Evolutionary conservation across 2,797 vertebrate species (phyloP).

Genomic region (Bradypodion ventrale): DNA sequence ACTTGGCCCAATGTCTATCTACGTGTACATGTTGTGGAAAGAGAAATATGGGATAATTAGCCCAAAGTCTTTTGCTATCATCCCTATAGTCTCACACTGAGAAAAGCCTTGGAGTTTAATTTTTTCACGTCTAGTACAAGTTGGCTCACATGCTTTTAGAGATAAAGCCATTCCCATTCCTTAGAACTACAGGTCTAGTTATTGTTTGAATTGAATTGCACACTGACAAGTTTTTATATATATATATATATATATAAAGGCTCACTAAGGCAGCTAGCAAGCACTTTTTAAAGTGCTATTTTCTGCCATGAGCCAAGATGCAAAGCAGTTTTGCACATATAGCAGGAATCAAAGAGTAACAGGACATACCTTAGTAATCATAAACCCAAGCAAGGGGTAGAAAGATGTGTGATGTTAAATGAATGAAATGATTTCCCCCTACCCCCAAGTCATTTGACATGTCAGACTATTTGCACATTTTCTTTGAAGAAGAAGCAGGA

Average conservation of each 20-base stretch:
- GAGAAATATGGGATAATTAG: no score
- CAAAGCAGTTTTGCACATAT: neutral
- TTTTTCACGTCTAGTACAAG: no score
- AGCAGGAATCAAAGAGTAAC: neutral
- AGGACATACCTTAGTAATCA: conserved; percentile 29
- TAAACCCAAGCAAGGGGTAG: conserved; percentile 20
- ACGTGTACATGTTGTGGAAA: no score
- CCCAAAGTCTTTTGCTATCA: no score
- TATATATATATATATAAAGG: neutral
- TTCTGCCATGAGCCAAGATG: neutral
- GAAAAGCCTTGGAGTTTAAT: no score
- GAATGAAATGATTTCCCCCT: conserved; percentile 15
- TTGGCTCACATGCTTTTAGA: no score
- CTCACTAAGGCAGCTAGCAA: conserved; percentile 18
- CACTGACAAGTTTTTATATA: no score
- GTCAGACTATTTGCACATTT: conserved; percentile 42
- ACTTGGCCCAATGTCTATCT: no score
- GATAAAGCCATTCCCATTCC: no score
- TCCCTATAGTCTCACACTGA: no score
- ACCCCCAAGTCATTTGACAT: conserved; percentile 25
- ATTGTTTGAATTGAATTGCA: no score
- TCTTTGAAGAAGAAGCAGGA: conserved; percentile 42
- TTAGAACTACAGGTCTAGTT: no score
- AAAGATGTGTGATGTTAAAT: neutral
- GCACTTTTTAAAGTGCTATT: conserved; percentile 5